phyloP scores from a whole-genome alignment of 92 coral and sea anemone genomes.

The Porites divaricata region DNA sequence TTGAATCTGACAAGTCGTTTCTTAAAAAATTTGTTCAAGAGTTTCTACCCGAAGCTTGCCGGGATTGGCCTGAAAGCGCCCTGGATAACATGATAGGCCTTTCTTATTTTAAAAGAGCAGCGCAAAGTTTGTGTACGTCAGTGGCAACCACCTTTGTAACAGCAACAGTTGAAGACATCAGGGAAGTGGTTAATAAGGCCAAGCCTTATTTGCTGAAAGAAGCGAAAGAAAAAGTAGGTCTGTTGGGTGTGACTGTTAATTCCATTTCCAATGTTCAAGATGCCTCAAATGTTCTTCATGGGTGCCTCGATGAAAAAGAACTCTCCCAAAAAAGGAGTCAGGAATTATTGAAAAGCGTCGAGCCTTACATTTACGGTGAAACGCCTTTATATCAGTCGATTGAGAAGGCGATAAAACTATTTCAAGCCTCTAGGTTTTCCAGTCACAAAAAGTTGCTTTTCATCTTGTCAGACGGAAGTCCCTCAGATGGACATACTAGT shows the following conservation, averaged over 20 bases:
- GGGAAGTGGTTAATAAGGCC: constrained; percentile 3
- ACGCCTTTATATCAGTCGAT: constrained; percentile 47
- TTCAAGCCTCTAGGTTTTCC: neutral
- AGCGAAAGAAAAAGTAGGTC: too few relatives aligned
- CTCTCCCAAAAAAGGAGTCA: constrained; percentile 38
- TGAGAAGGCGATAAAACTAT: constrained; percentile 21
- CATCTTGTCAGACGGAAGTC: constrained; percentile 61
- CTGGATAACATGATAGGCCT: too few relatives aligned
- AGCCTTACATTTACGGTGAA: constrained; percentile 65
- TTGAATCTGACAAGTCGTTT: neutral
- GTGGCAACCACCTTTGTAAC: too few relatives aligned
- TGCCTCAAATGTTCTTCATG: constrained; percentile 26
- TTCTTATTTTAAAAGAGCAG: too few relatives aligned
- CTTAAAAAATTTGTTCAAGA: constrained; percentile 29
- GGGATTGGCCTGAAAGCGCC: neutral
- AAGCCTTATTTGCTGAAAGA: constrained; percentile 1
- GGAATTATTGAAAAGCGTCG: constrained; percentile 47
- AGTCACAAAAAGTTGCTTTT: constrained; percentile 56
- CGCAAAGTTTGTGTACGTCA: too few relatives aligned
- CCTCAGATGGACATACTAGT: constrained; percentile 30
- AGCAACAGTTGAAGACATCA: neutral
- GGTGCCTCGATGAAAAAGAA: constrained; percentile 43
- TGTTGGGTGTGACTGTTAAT: neutral
- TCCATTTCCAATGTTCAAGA: neutral
- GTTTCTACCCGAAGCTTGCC: constrained; percentile 48